These are phyloP conservation scores for Danio choprae DNA, from an alignment of 2,797 vertebrate species.

Conservation along the genomic window DNA sequence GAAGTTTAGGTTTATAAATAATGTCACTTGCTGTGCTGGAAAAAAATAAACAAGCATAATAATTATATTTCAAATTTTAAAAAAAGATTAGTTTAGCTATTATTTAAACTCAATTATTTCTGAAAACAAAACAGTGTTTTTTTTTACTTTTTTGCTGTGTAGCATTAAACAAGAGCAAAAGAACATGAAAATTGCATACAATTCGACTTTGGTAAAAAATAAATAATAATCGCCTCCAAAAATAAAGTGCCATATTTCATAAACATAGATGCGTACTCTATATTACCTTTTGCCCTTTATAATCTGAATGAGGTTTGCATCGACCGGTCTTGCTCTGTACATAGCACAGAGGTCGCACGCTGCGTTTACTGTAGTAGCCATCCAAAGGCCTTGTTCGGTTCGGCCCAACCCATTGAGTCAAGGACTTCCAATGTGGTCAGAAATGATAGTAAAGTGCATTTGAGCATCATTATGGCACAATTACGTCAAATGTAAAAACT, in stretches of 20 bases:
- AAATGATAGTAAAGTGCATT: constrained; percentile 67
- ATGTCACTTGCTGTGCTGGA: too few species aligned
- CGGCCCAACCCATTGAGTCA: constrained; percentile 30
- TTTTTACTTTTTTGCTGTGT: background rate
- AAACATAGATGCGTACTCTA: constrained; percentile 37
- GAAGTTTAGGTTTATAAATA: too few species aligned
- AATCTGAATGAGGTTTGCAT: constrained; percentile 45
- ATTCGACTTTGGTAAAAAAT: constrained; percentile 61
- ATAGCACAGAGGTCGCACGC: constrained; percentile 50
- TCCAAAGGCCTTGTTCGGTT: constrained; percentile 29
- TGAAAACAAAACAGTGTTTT: too few species aligned
- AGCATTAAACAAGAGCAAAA: constrained; percentile 39
- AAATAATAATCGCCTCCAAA: constrained; percentile 46
- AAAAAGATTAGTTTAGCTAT: too few species aligned
- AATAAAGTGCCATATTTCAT: constrained; percentile 64
- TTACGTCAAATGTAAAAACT: constrained; percentile 57
- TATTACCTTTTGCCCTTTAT: constrained; percentile 35
- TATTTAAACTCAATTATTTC: too few species aligned
- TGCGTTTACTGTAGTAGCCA: constrained; percentile 50
- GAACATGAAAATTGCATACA: constrained; percentile 57
- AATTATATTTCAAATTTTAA: too few species aligned
- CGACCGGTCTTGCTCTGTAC: constrained; percentile 47
- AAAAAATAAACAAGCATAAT: too few species aligned
- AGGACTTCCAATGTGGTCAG: constrained; percentile 44
- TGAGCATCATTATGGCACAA: constrained; percentile 62